Conservation (phyloP, 2,113 vertebrate species). For the Noturus placidus region DNA sequence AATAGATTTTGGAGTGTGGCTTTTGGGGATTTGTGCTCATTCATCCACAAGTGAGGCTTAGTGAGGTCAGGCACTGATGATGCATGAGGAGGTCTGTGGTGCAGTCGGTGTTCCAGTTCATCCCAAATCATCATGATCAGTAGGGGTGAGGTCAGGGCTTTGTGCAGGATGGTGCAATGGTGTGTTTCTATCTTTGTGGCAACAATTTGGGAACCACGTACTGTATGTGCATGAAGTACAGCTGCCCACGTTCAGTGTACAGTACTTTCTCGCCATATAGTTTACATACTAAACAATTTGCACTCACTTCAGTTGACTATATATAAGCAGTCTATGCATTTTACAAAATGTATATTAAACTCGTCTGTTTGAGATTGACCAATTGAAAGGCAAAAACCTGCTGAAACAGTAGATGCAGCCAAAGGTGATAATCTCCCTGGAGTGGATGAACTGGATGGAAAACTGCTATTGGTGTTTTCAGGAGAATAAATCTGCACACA, state of each 20-base stretch:
- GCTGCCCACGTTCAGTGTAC: too few relatives aligned
- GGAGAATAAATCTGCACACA: conserved; percentile 93
- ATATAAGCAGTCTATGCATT: background rate
- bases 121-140: background rate
- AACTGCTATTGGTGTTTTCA: conserved; percentile 96
- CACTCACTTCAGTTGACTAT: background rate
- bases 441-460: conserved; percentile 93
- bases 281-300: background rate
- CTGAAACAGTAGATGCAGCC: conserved; percentile 71
- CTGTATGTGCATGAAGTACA: background rate
- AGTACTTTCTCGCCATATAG: background rate
- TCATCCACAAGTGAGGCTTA: background rate
- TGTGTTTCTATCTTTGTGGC: too few relatives aligned
- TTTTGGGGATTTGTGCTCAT: background rate
- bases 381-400: conserved; percentile 53
- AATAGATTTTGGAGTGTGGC: background rate
- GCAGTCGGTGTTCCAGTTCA: background rate
- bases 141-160: background rate
- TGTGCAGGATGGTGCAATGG: background rate
- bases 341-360: background rate
- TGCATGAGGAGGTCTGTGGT: background rate
- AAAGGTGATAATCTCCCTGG: conserved; percentile 91
- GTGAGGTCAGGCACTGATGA: background rate
- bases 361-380: background rate
- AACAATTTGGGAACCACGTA: background rate